Evolutionary conservation across 2,888 invertebrate genomes (phyloP), one percentile per base, ranked within the genome.

Genomic region (Hyppa rectilinea): DNA sequence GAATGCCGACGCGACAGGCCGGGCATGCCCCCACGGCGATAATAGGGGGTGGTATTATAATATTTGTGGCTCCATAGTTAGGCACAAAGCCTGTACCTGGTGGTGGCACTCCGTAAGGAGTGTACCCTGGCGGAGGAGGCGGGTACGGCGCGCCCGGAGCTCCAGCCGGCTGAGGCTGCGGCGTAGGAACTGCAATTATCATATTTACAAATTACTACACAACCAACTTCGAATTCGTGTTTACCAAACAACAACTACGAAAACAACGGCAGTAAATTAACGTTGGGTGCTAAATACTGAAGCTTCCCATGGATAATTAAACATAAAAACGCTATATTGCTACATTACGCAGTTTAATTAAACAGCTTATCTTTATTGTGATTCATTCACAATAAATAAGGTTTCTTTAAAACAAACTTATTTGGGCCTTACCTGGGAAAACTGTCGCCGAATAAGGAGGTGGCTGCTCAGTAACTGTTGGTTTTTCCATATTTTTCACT

Each of bases 1-100:
- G 94, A 36, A 98, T 96, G 23, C 99, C 99, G 72, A 98, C 98
- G 82, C 98, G 96, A 89, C 99, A 99, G 2, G 98, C 98, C 2
- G 99, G 99, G 91, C 99, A 99, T 4, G 97, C 98, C 0, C 98
- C 98, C 0, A 99, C 97, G 0, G 98, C 95, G 76, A 98, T 97
- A 47, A 98, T 98, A 77, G 98, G 97, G 5, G 97, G 97, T 61
- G 97, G 97, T 78, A 97, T 97, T 70, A 97, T 96, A 34, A 97
- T 96, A 60, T 94, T 96, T 9, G 96, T 95, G 3, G 97, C 96
- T 26, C 97, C 97, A 82, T 97, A 97, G 43, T 96, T 96, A 0
- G 97, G 96, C 29, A 95, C 87, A 82, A 96, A 97, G 0, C 95
- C 92, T 0, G 96, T 93, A 29, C 92, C 90, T 14, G 92, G 91